Percentiles rank a stretch among this genome's conserved stretches.
Conservation (phyloP, 2,797 vertebrate genomes). For the Pempheris klunzingeri region DNA sequence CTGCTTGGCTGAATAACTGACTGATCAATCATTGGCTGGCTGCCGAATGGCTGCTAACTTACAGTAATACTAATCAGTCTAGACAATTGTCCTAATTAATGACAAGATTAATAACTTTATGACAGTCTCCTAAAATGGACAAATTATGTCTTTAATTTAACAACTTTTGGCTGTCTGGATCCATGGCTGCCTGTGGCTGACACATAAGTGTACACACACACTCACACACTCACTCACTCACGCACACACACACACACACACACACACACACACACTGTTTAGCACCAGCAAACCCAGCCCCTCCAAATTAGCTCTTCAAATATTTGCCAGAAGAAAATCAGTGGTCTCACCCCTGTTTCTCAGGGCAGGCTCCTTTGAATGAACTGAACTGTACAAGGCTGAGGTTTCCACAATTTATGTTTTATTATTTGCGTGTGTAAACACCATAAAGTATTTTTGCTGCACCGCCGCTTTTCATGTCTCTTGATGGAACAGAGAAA, state of each 20-base stretch:
- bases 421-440: constrained; percentile 88
- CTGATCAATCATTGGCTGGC: background rate
- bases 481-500: constrained; percentile 74
- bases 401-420: constrained; percentile 84
- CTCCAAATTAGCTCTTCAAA: constrained; percentile 89
- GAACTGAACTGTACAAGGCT: constrained; percentile 79
- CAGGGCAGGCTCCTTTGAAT: constrained; percentile 82
- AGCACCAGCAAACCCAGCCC: constrained; percentile 78
- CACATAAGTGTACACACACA: constrained; percentile 41
- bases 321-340: constrained; percentile 86
- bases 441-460: constrained; percentile 87
- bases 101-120: constrained; percentile 15
- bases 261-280: constrained; percentile 48
- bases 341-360: constrained; percentile 85
- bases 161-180: constrained; percentile 38
- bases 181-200: constrained; percentile 37
- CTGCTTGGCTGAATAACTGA: constrained; percentile 17
- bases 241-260: constrained; percentile 44
- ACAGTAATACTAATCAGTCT: constrained; percentile 5
- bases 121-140: constrained; percentile 18
- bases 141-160: constrained; percentile 44
- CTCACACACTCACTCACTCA: constrained; percentile 37
- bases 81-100: constrained; percentile 24
- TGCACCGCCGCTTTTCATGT: constrained; percentile 76
- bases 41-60: constrained; percentile 14